phyloP scores from a whole-genome alignment of 2,113 vertebrate genomes.

The Neopipo cinnamomea region DNA sequence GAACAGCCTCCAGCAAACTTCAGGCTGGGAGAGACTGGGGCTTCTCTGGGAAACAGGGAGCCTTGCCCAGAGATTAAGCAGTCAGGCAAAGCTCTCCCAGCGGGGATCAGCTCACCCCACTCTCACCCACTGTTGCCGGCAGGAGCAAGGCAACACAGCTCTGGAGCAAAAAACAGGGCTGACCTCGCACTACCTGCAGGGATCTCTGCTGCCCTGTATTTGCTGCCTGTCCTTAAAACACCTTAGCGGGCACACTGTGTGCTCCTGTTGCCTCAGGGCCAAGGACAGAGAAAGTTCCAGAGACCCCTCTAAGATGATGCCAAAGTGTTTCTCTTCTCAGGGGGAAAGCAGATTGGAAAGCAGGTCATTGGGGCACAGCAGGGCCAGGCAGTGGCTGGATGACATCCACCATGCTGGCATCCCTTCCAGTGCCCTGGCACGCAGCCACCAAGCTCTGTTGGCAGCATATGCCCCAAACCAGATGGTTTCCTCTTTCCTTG shows the following conservation, averaged over 20 bases:
- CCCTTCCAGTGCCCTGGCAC: background rate
- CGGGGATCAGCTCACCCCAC: background rate
- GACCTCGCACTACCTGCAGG: background rate
- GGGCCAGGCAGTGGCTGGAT: background rate
- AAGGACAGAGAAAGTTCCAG: background rate
- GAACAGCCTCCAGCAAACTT: background rate
- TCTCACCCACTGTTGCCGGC: rapidly evolving
- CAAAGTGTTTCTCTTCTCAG: rapidly evolving
- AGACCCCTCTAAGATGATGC: background rate
- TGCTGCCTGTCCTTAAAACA: background rate
- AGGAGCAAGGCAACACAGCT: rapidly evolving
- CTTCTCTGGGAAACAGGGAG: background rate
- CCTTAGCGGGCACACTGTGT: rapidly evolving
- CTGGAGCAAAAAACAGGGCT: background rate
- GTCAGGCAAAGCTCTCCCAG: background rate
- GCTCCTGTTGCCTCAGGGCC: rapidly evolving
- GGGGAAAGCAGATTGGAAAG: background rate
- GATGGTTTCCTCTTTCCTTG: background rate
- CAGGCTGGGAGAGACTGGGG: background rate
- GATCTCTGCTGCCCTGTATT: background rate
- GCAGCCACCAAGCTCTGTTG: background rate
- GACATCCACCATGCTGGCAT: background rate
- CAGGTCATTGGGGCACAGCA: background rate
- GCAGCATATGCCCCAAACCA: rapidly evolving
- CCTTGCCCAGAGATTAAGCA: background rate